A percentile compares a stretch with the other conserved stretches of the same genome.
Conservation (phyloP, 2,888 invertebrate species). For the Linyphia triangularis region DNA sequence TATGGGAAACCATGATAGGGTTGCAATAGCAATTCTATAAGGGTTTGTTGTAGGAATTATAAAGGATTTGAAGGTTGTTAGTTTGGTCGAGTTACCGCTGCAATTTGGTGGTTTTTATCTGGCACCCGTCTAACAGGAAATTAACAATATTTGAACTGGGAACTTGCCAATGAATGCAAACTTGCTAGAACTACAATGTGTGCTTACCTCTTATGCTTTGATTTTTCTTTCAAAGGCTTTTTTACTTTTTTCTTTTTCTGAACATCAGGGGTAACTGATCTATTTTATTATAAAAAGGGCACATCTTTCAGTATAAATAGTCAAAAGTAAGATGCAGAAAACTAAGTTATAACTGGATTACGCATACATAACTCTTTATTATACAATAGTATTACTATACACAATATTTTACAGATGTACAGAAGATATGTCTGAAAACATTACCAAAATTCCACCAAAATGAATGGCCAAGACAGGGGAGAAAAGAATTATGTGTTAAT, state of each 20-base stretch:
- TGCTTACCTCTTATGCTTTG: conserved; percentile 66
- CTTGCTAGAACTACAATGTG: background rate
- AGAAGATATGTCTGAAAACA: conserved; percentile 71
- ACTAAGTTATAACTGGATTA: background rate
- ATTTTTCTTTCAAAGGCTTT: conserved; percentile 65
- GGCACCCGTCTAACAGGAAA: too few species aligned
- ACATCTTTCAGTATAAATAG: conserved; percentile 7
- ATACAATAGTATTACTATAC: conserved; percentile 16
- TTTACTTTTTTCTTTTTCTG: conserved; percentile 70
- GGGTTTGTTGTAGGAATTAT: too few species aligned
- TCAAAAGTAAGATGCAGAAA: background rate
- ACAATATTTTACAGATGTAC: conserved; percentile 57
- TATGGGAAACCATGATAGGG: too few species aligned
- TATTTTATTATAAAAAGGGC: conserved; percentile 31
- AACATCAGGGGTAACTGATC: conserved; percentile 61
- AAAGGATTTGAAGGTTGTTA: too few species aligned
- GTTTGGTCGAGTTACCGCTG: too few species aligned
- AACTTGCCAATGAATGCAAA: background rate
- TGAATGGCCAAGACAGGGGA: conserved; percentile 53
- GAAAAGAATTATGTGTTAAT: conserved; percentile 66
- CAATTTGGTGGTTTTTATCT: too few species aligned
- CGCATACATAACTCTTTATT: background rate
- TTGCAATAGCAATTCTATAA: too few species aligned
- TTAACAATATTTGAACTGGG: too few species aligned
- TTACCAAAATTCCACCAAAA: conserved; percentile 64